phyloP scores from a whole-genome alignment of 2,113 vertebrate species.

The Sander vitreus region DNA sequence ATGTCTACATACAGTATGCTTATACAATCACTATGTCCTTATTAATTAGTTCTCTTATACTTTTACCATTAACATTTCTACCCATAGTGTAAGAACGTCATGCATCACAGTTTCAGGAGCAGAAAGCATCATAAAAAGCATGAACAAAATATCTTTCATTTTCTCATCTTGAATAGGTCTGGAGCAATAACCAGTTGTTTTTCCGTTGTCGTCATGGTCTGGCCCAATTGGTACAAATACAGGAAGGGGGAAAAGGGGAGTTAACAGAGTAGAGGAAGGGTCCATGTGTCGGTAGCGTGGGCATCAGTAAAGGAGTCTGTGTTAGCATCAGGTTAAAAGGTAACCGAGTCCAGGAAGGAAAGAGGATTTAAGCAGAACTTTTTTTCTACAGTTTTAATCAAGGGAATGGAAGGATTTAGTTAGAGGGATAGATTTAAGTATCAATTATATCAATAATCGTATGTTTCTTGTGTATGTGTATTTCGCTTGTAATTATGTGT shows the following conservation, averaged over 20 bases:
- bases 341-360: constrained; percentile 35
- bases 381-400: constrained; percentile 49
- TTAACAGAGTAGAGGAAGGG: constrained; percentile 68
- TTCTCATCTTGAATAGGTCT: constrained; percentile 13
- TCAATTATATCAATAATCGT: not conserved
- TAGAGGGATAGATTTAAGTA: constrained; percentile 49
- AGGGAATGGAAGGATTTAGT: constrained; percentile 59
- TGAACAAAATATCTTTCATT: not conserved
- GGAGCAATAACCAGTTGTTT: not conserved
- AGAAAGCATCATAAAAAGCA: constrained; percentile 22
- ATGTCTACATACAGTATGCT: not conserved
- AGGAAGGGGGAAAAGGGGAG: constrained; percentile 60
- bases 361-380: constrained; percentile 25
- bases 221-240: constrained; percentile 86
- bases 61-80: not conserved
- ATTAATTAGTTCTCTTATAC: not conserved
- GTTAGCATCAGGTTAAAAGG: constrained; percentile 74
- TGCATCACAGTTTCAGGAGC: constrained; percentile 24
- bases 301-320: constrained; percentile 59
- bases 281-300: constrained; percentile 46
- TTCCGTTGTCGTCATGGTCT: constrained; percentile 59
- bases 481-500: constrained; percentile 8
- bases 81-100: not conserved
- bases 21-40: not conserved
- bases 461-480: constrained; percentile 7